Conservation (phyloP, 2,113 vertebrate genomes). For the Stigmatopora argus region DNA sequence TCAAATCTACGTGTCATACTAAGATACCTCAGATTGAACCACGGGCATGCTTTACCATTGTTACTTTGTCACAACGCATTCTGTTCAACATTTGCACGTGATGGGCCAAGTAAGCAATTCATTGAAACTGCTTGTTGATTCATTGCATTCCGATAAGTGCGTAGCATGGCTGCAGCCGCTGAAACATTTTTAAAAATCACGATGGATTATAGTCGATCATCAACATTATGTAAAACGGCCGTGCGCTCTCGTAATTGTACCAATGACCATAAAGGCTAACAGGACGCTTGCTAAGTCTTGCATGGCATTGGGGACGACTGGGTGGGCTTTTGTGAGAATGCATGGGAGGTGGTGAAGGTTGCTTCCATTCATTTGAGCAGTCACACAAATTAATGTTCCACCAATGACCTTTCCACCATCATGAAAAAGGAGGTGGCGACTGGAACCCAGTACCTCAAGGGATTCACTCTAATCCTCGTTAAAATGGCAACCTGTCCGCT, state of each 20-base stretch:
- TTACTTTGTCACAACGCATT: background rate
- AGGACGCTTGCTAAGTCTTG: conserved; percentile 41
- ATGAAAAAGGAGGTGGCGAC: conserved; percentile 37
- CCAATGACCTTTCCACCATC: conserved; percentile 35
- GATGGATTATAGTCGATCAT: background rate
- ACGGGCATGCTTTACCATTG: background rate
- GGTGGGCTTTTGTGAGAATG: background rate
- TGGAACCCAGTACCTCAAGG: conserved; percentile 23
- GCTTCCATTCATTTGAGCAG: conserved; percentile 12
- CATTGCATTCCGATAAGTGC: background rate
- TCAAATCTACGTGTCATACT: background rate
- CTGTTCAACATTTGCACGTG: background rate
- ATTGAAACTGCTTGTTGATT: background rate
- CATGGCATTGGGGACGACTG: conserved; percentile 4
- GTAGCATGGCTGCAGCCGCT: background rate
- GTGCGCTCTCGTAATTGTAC: conserved; percentile 40
- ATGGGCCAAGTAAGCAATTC: background rate
- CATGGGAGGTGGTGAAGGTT: background rate
- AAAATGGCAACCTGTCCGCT: background rate
- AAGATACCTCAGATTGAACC: conserved; percentile 1
- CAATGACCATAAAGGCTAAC: conserved; percentile 25
- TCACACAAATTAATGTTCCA: conserved; percentile 13
- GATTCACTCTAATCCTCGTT: background rate
- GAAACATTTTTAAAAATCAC: background rate
- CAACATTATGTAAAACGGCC: background rate